Conservation (phyloP, 2,113 vertebrate genomes). For the Bolborhynchus lineola region DNA sequence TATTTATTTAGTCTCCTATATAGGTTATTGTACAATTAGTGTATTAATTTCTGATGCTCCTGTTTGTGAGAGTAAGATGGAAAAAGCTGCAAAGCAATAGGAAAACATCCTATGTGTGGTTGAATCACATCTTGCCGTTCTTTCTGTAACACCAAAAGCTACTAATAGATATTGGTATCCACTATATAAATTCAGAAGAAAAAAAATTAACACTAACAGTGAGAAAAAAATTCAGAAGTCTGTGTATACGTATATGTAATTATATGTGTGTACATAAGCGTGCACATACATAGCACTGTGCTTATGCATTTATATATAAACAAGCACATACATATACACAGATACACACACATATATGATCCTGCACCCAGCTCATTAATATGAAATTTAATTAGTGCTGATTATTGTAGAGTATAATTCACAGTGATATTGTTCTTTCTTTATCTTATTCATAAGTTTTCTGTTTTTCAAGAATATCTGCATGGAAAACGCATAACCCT, state of each 20-base stretch:
- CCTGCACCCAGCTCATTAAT: not conserved
- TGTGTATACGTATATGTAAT: not conserved
- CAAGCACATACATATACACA: not conserved
- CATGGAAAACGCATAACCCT: not conserved
- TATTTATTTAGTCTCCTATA: not conserved
- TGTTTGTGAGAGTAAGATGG: not conserved
- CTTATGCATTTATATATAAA: not conserved
- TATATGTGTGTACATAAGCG: too few species aligned
- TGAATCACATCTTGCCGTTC: not conserved
- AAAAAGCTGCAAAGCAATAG: not conserved
- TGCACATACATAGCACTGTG: not conserved
- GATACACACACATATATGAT: not conserved
- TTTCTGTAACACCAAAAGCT: not conserved
- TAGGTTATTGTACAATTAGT: fast-evolving
- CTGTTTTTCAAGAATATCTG: not conserved
- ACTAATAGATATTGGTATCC: not conserved
- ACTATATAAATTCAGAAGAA: not conserved
- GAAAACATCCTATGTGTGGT: not conserved
- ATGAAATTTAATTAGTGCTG: not conserved
- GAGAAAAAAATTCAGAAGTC: not conserved
- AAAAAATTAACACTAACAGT: not conserved
- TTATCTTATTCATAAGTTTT: not conserved
- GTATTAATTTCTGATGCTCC: not conserved
- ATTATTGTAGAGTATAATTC: not conserved
- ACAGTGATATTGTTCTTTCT: not conserved